These are phyloP conservation scores for Harmothoe impar DNA, from an alignment of 2,888 invertebrate species.

Conservation along the genomic window DNA sequence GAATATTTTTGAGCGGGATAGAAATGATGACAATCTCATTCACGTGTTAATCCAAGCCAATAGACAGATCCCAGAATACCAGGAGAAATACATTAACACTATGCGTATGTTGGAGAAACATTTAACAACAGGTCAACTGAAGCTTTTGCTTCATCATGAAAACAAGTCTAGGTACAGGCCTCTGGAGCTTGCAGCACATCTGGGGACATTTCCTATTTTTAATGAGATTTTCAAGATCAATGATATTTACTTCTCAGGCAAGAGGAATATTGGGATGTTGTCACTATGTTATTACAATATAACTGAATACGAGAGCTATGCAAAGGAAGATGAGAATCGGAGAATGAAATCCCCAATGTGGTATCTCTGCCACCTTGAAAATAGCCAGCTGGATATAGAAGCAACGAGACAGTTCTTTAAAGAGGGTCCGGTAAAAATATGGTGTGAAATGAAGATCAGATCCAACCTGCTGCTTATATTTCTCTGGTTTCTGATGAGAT, in stretches of 20 bases:
- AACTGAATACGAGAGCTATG: too few species aligned
- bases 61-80: background rate
- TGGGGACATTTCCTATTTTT: background rate
- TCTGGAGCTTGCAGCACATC: background rate
- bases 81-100: background rate
- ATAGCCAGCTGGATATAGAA: too few species aligned
- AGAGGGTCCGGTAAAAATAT: too few species aligned
- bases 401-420: too few species aligned
- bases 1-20: background rate
- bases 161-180: background rate
- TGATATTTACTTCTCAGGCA: background rate
- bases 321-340: background rate
- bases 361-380: too few species aligned
- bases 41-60: background rate
- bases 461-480: background rate
- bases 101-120: background rate
- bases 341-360: background rate
- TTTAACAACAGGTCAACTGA: background rate
- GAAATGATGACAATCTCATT: background rate
- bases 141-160: background rate
- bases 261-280: too few species aligned
- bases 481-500: constrained; percentile 2
- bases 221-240: background rate
- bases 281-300: too few species aligned
- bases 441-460: background rate